Base-by-base conservation (phyloP, 2,113 vertebrate species). In the Cryptoleucopteryx plumbea region DNA sequence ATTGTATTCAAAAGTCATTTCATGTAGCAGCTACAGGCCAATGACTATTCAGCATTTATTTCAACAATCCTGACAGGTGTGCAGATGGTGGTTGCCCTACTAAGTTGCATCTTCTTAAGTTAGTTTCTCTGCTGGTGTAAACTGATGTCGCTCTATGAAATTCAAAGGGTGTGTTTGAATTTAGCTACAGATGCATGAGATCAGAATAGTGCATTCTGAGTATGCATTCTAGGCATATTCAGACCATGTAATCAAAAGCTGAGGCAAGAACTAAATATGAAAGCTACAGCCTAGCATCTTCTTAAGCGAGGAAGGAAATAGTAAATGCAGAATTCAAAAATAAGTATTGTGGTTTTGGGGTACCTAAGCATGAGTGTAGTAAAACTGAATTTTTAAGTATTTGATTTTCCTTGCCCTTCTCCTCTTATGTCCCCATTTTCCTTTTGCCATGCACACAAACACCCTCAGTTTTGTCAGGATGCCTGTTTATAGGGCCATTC, bases 241-340 rank as follows among this genome's bases (percentile, higher is more conserved):
- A 71, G 32, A 55, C 13, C 2, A 6, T 7, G 26, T 65, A 52
- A 74, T 31, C 43, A 74, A 79, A 92, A 90, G 27, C 72, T 67
- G 56, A 86, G 50, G 48, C 18, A 74, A 84, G 65, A 82, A 47
- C 27, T 81, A 73, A 92, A 70, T 59, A 34, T 8, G 42, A 80
- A 90, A 88, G 20, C 38, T 94, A 36, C 13, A 79, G n/a, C n/a
- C 22, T 45, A 48, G 10, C 14, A 32, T 85, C 34, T 48, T 67
- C 50, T 58, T 71, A 25, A 81, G 31, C 2, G 15, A 85, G 34
- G 21, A 59, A 87, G 45, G 25, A 94, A 91, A 82, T 7, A 9
- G 13, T 63, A 84, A 94, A 82, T 53, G 11, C 67, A 42, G 50
- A 97, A 85, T 78, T 95, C 43, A 59, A 93, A 96, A 91, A 88